phyloP scores from a whole-genome alignment of 2,113 vertebrate species.

The Ovis canadensis region DNA sequence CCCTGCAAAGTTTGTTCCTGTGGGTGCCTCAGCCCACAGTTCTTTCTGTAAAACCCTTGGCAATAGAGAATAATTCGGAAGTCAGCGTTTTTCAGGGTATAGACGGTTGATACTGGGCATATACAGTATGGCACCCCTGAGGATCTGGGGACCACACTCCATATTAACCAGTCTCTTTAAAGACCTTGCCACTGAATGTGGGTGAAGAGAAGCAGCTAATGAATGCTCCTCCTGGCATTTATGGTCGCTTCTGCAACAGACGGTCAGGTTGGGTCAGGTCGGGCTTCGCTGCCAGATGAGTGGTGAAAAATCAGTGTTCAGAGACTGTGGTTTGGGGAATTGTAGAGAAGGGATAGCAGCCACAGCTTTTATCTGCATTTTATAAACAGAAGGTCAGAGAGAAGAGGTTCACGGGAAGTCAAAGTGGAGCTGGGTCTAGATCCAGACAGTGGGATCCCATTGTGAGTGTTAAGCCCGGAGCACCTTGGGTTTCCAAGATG shows the following conservation, averaged over 20 bases:
- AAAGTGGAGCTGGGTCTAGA: accelerated
- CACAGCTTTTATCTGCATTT: background rate
- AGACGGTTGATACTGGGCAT: accelerated
- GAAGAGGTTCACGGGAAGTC: background rate
- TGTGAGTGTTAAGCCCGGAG: background rate
- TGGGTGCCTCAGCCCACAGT: accelerated
- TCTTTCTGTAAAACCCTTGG: background rate
- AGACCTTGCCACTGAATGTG: accelerated
- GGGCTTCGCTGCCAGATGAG: background rate
- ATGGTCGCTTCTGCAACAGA: background rate
- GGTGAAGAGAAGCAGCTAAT: background rate
- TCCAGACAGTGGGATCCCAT: background rate
- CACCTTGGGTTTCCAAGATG: accelerated
- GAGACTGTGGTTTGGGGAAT: background rate
- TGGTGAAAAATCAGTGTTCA: background rate
- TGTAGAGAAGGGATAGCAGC: background rate
- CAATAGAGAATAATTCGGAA: background rate
- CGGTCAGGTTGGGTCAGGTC: too few species aligned
- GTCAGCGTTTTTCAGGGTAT: accelerated
- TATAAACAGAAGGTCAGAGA: background rate
- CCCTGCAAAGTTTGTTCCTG: background rate
- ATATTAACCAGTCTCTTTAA: background rate
- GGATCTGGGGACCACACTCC: background rate
- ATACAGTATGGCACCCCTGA: accelerated
- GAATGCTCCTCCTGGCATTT: background rate